Base-by-base conservation (phyloP, 2,888 invertebrate genomes). In the Arctia plantaginis region DNA sequence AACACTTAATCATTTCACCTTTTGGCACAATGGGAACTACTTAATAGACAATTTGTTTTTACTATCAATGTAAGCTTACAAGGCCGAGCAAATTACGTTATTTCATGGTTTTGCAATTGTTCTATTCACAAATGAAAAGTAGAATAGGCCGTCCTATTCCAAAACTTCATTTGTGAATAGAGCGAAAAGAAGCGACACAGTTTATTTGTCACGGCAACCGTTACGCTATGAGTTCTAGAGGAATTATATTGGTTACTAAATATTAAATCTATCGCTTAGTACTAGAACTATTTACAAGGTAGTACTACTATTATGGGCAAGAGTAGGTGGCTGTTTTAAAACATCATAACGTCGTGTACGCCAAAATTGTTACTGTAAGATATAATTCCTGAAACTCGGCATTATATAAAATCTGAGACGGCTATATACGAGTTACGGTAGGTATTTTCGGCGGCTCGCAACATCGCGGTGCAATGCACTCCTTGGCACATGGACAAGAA, bases 401-500 rank as follows among this genome's bases (percentile, higher is more conserved):
- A 20, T 67, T 47, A 27, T 39, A 62, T 65, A 65, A 8, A 55
- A 41, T 59, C 20, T 69, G 41, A 23, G 27, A 70, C 39, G 30
- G 27, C 86, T 90, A 95, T 81, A 94, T 90, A 77, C 93, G 91
- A 30, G 93, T 94, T 67, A 95, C 82, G 41, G 89, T 76, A 12
- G 94, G 92, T 59, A 86, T 88, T 27, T 78, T 80, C 0, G 92
- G 93, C 0, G 94, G 86, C 39, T 90, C 87, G 77, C 95, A 95
- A 77, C 95, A 95, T 13, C 93, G 88, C 0, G 95, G 95, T 10
- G 94, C 94, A 2, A 83, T 89, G 86, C 96, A 95, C 82, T 95
- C 95, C 80, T 96, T 96, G 41, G 94, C 96, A 70, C 95, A 96
- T 0, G 94, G 94, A 59, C 89, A 91, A 6, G 91, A 90, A 76